Evolutionary conservation across 1,140 invertebrate genomes (phyloP).

Genomic region (Bombus breviceps): DNA sequence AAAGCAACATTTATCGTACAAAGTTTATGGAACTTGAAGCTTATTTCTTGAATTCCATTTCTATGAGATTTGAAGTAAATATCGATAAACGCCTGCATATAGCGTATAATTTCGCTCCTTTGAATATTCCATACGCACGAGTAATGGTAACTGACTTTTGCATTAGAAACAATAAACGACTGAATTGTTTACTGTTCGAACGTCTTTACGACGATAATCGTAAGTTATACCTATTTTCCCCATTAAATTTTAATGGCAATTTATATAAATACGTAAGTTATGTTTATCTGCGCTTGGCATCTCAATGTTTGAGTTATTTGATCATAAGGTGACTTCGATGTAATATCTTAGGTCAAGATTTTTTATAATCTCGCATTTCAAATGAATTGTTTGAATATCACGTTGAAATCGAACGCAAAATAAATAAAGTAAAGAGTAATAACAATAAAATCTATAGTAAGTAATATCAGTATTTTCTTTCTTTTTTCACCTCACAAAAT

Average conservation of each 20-base stretch:
- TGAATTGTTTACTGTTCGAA: neutral
- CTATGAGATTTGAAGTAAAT: neutral
- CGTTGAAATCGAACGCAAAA: neutral
- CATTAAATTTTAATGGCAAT: neutral
- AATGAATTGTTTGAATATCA: no score
- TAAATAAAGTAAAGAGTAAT: neutral
- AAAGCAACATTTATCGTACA: neutral
- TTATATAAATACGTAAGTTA: neutral
- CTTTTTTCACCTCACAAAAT: neutral
- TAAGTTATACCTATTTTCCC: no score
- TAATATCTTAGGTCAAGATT: neutral
- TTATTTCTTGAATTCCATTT: neutral
- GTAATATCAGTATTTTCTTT: neutral
- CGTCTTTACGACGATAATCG: neutral
- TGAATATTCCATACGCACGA: neutral
- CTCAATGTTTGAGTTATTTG: neutral
- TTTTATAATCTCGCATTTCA: neutral
- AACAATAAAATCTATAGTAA: no score
- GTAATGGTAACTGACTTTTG: neutral
- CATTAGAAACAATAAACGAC: neutral
- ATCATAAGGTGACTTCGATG: neutral
- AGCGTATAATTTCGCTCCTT: neutral
- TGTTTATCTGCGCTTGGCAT: neutral
- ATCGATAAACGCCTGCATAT: neutral
- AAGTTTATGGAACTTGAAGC: neutral